Conservation (phyloP, 2,113 vertebrate species). For the Malurus melanocephalus region DNA sequence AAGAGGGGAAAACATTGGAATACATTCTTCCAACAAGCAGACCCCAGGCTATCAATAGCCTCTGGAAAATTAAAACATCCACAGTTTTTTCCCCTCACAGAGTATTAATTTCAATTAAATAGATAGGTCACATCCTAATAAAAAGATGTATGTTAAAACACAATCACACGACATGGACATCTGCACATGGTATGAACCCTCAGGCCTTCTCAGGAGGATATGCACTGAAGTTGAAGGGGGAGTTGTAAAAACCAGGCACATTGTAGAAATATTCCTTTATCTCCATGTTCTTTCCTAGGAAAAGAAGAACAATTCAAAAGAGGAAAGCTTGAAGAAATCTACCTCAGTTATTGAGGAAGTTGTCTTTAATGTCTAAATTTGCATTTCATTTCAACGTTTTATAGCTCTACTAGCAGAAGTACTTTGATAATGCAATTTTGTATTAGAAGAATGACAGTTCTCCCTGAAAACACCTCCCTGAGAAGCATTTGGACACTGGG, state of each 20-base stretch:
- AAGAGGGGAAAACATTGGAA: not conserved
- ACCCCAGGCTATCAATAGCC: not conserved
- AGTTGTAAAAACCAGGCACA: not conserved
- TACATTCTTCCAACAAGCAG: not conserved
- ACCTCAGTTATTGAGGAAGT: not conserved
- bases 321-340: not conserved
- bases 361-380: not conserved
- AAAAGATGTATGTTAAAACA: not conserved
- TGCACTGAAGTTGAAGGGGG: not conserved
- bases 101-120: not conserved
- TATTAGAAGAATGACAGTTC: not conserved
- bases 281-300: not conserved
- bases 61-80: not conserved
- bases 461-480: not conserved
- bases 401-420: not conserved
- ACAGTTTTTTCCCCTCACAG: not conserved
- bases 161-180: accelerated
- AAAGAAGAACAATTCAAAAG: not conserved
- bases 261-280: not conserved
- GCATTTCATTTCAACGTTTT: conserved; percentile 21
- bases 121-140: not conserved
- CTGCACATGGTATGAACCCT: not conserved
- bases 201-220: not conserved
- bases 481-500: not conserved
- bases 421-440: not conserved